These are phyloP conservation scores for Urocolius indicus DNA, from an alignment of 2,113 vertebrate genomes.

Conservation along the genomic window DNA sequence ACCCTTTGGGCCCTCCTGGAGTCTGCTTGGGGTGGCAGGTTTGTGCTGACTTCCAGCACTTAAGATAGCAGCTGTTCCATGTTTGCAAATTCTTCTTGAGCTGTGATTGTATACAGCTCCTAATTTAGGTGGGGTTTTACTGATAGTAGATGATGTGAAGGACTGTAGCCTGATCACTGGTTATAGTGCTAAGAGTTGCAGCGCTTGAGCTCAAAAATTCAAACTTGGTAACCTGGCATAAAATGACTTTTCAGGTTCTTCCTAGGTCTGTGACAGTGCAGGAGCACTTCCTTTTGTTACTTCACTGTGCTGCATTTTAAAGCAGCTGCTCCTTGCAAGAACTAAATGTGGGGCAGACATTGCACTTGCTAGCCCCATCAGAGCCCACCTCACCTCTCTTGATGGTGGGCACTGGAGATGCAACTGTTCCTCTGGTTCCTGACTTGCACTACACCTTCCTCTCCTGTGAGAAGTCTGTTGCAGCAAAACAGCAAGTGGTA, in stretches of 20 bases:
- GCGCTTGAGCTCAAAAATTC: background rate
- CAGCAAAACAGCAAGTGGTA: background rate
- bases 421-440: background rate
- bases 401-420: background rate
- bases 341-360: background rate
- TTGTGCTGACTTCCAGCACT: background rate
- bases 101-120: background rate
- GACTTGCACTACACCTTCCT: background rate
- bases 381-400: accelerated
- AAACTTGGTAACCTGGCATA: background rate
- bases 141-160: background rate
- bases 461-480: background rate
- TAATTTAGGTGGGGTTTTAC: background rate
- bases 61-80: background rate
- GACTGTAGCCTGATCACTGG: accelerated
- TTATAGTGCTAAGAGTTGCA: background rate
- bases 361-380: background rate
- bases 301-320: background rate
- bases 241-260: background rate
- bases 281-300: background rate
- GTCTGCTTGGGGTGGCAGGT: background rate
- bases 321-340: background rate
- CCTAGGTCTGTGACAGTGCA: background rate
- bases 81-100: no score
- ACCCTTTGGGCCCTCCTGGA: background rate